These are phyloP conservation scores for Turnix velox DNA, from an alignment of 2,113 vertebrate species.

Conservation along the genomic window DNA sequence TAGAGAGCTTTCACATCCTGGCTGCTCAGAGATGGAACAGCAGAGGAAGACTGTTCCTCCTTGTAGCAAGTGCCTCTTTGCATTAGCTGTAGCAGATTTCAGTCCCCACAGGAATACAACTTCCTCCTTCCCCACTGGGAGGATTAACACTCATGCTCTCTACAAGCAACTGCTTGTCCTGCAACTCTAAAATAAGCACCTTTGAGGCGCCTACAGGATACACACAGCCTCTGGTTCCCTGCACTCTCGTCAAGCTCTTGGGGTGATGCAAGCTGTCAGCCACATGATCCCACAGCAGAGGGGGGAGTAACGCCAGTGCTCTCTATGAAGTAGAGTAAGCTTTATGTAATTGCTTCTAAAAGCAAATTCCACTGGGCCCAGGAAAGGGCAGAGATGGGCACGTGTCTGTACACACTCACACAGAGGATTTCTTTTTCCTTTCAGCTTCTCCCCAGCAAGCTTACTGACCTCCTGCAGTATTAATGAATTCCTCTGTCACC, in stretches of 20 bases:
- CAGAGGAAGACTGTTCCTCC: neutral
- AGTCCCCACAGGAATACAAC: slow-evolving; percentile 14
- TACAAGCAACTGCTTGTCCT: slow-evolving; percentile 57
- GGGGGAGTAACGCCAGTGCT: neutral
- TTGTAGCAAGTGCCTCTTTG: slow-evolving; percentile 31
- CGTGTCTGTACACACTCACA: neutral
- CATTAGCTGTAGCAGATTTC: neutral
- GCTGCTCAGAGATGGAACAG: neutral
- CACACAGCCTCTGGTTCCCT: slow-evolving; percentile 9
- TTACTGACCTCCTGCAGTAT: slow-evolving; percentile 51
- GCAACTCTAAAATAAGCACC: slow-evolving; percentile 38
- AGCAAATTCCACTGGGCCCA: slow-evolving; percentile 4
- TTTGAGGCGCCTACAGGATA: neutral
- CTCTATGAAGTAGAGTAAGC: neutral
- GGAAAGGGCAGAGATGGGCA: neutral
- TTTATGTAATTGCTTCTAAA: neutral
- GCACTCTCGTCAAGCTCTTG: neutral
- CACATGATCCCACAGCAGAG: neutral
- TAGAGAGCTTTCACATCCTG: neutral
- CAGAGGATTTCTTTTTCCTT: slow-evolving; percentile 4
- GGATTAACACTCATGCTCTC: slow-evolving; percentile 37
- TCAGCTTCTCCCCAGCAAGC: neutral
- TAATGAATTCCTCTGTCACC: slow-evolving; percentile 68
- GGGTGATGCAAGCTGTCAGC: slow-evolving; percentile 28
- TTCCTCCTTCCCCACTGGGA: slow-evolving; percentile 6